phyloP scores from a whole-genome alignment of 2,113 vertebrate genomes.

The Plecturocebus donacophilus region DNA sequence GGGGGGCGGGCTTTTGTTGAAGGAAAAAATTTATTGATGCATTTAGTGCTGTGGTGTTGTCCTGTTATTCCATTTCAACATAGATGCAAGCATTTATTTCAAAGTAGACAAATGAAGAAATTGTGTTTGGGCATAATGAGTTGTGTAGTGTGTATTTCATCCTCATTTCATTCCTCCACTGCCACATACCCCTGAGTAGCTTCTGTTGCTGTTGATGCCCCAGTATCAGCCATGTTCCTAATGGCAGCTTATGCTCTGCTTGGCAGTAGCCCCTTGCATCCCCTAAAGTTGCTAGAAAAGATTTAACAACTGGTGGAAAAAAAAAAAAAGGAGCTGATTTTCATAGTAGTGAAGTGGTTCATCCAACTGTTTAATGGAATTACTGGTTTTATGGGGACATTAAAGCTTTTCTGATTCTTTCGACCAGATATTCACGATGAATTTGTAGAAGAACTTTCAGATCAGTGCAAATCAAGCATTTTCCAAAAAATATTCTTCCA shows the following conservation, averaged over 20 bases:
- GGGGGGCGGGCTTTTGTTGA: not conserved
- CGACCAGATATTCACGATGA: not conserved
- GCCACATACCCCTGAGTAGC: not conserved
- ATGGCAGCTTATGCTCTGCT: not conserved
- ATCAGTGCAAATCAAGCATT: not conserved
- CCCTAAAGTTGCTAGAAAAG: not conserved
- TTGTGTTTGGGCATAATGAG: not conserved
- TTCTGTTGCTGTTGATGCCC: not conserved
- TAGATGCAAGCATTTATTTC: constrained; percentile 19
- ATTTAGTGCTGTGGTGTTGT: not conserved
- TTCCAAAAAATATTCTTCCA: not conserved
- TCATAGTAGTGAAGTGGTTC: not conserved
- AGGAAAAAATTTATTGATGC: not conserved
- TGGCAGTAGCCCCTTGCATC: not conserved
- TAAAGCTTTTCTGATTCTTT: not conserved
- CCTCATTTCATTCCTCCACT: not conserved
- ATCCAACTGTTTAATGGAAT: not conserved
- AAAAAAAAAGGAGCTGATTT: not conserved
- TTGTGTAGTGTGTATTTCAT: not conserved
- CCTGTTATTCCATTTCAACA: not conserved
- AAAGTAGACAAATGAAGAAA: not conserved
- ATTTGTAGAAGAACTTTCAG: not conserved
- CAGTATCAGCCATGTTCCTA: not conserved
- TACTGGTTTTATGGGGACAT: not conserved
- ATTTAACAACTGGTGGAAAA: not conserved